phyloP scores from a whole-genome alignment of 2,888 invertebrate genomes.

The Tetragnatha montana region DNA sequence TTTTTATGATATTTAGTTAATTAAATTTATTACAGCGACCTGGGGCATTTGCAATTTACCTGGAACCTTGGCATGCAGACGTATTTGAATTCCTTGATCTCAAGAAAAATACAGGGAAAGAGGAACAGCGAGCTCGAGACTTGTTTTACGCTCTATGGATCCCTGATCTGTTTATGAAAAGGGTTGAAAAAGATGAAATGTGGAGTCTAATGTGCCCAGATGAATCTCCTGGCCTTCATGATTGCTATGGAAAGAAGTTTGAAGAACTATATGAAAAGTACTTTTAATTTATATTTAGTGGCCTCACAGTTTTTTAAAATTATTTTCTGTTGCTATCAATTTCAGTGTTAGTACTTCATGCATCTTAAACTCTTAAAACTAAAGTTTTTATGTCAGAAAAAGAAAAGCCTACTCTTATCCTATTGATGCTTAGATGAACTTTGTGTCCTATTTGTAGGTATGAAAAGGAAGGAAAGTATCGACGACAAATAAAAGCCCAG shows the following conservation, averaged over 20 bases:
- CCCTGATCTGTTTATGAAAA: slow-evolving; percentile 97
- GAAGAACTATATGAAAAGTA: slow-evolving; percentile 88
- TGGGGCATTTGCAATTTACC: slow-evolving; percentile 97
- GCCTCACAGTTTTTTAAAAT: background rate
- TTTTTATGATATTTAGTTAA: background rate
- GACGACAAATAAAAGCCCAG: slow-evolving; percentile 84
- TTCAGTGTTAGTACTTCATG: too few species aligned
- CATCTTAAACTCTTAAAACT: too few species aligned
- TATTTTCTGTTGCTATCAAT: background rate
- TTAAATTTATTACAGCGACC: slow-evolving; percentile 81
- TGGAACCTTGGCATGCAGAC: slow-evolving; percentile 99
- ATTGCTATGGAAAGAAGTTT: slow-evolving; percentile 97
- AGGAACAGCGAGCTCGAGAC: slow-evolving; percentile 94
- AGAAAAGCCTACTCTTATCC: background rate
- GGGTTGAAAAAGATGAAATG: slow-evolving; percentile 87
- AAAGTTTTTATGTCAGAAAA: background rate
- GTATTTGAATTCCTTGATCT: slow-evolving; percentile 95
- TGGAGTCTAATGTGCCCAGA: slow-evolving; percentile 99
- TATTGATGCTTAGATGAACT: too few species aligned
- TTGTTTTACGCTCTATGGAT: slow-evolving; percentile 98
- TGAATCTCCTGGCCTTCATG: slow-evolving; percentile 90
- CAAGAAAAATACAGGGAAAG: slow-evolving; percentile 95
- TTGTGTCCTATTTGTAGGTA: slow-evolving; percentile 79
- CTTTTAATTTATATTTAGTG: too few species aligned
- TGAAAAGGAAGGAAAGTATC: slow-evolving; percentile 85